Evolutionary conservation across 2,888 invertebrate genomes (phyloP).

Genomic region (Atethmia centrago): DNA sequence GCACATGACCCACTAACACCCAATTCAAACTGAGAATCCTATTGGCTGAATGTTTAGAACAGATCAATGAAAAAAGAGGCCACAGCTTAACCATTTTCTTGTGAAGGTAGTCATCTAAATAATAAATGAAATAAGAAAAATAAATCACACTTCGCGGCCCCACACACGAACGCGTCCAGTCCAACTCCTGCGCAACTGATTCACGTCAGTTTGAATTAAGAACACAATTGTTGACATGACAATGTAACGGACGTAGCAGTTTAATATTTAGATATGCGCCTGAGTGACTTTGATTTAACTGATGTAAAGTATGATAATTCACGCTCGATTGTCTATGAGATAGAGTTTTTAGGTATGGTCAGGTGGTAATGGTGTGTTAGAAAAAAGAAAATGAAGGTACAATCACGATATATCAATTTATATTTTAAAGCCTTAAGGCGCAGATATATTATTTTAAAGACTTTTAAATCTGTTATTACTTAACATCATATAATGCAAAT

Average conservation of each 20-base stretch:
- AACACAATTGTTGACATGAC: conserved; percentile 70
- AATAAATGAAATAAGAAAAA: background rate
- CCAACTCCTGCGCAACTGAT: conserved; percentile 67
- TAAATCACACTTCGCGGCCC: background rate
- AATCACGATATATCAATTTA: conserved; percentile 12
- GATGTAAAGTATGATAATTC: conserved; percentile 45
- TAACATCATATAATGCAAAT: no score
- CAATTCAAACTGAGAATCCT: background rate
- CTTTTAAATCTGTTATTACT: no score
- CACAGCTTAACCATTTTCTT: background rate
- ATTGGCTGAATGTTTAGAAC: background rate
- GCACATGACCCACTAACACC: background rate
- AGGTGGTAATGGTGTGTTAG: conserved; percentile 15
- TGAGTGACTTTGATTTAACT: conserved; percentile 41
- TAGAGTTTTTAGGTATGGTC: conserved; percentile 3
- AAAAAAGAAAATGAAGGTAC: background rate
- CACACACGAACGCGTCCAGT: conserved; percentile 37
- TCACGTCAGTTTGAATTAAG: conserved; percentile 75
- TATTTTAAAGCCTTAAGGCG: background rate
- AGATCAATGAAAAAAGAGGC: background rate
- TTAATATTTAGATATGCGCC: conserved; percentile 52
- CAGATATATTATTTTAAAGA: no score
- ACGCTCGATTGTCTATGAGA: conserved; percentile 46
- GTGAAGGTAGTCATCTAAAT: background rate
- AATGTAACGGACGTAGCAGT: conserved; percentile 63